phyloP scores from a whole-genome alignment of 2,113 vertebrate genomes.

The Prunella himalayana region DNA sequence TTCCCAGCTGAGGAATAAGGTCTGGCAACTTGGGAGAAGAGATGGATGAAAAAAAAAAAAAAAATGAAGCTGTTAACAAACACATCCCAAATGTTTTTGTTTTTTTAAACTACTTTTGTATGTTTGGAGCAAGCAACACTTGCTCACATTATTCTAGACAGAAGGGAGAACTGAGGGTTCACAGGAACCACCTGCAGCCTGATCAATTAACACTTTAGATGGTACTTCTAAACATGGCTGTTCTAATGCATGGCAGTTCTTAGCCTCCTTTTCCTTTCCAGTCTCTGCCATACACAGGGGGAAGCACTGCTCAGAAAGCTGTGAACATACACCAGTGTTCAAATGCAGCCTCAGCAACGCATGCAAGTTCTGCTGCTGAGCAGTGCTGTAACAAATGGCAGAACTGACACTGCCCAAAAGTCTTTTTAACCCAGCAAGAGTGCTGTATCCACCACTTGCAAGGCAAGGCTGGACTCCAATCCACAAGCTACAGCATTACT shows the following conservation, averaged over 20 bases:
- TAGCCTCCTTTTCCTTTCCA: background rate
- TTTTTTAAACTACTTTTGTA: background rate
- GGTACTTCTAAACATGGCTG: no score
- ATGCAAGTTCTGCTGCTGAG: background rate
- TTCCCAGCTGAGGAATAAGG: slow-evolving; percentile 87
- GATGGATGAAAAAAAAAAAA: background rate
- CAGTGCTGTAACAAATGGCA: background rate
- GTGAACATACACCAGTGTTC: accelerated
- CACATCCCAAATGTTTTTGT: background rate
- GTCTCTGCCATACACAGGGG: background rate
- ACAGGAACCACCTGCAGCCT: background rate
- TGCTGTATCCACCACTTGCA: background rate
- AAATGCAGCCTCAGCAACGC: accelerated
- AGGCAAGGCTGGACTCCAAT: background rate
- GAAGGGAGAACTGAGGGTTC: background rate
- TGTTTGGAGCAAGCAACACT: background rate
- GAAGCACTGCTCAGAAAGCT: background rate
- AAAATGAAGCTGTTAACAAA: background rate
- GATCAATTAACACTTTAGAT: background rate
- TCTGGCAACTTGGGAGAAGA: slow-evolving; percentile 83
- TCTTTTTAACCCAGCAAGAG: background rate
- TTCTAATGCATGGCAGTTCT: background rate
- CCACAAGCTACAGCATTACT: background rate
- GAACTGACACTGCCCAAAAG: background rate
- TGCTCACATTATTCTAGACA: background rate